Evolutionary conservation across 2,797 vertebrate genomes (phyloP).

Genomic region (Scolopax bukidnonensis): DNA sequence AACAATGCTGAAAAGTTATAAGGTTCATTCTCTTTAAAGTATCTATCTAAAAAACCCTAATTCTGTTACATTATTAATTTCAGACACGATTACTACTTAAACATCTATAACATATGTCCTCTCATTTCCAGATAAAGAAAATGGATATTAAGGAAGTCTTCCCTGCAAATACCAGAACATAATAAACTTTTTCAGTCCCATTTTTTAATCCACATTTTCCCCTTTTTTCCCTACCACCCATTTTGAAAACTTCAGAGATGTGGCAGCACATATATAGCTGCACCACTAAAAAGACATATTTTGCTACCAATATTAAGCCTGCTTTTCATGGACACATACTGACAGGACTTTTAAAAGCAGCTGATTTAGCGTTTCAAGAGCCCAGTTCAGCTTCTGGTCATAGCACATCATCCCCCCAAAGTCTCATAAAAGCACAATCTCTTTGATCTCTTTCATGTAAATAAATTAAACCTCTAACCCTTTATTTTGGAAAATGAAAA

Average conservation of each 20-base stretch:
- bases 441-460: not conserved
- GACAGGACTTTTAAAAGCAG: not conserved
- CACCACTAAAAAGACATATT: not conserved
- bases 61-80: not conserved
- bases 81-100: not conserved
- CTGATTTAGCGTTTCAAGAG: not conserved
- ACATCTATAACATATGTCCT: not conserved
- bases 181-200: not conserved
- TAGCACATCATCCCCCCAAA: not conserved
- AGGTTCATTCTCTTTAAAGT: not conserved
- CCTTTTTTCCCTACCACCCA: not conserved
- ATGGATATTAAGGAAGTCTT: not conserved
- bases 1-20: not conserved
- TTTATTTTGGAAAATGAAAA: not conserved
- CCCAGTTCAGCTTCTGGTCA: not conserved
- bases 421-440: not conserved
- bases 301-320: not conserved
- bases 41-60: not conserved
- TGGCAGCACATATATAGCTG: not conserved
- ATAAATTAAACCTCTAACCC: not conserved
- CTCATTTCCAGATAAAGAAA: not conserved
- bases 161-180: not conserved
- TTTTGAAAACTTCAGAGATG: not conserved
- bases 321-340: not conserved
- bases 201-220: not conserved